Conservation (phyloP, 2,797 vertebrate species). For the Agapornis canus region DNA sequence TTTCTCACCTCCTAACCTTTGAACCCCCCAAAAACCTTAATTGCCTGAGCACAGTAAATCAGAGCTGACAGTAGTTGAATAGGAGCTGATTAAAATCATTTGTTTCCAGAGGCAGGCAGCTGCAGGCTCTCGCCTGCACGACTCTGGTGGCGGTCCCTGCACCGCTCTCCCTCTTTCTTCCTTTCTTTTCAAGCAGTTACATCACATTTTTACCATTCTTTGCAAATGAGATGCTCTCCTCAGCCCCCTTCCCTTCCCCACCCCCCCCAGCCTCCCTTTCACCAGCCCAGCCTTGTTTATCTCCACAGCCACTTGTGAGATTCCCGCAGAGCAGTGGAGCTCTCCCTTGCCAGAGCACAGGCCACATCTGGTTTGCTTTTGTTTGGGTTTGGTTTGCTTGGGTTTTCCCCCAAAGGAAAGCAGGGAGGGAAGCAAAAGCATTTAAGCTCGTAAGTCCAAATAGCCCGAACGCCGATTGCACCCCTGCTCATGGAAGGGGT, state of each 20-base stretch:
- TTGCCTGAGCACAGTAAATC: conserved; percentile 79
- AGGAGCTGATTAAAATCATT: conserved; percentile 81
- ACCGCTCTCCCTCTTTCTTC: conserved; percentile 57
- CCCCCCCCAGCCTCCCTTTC: not conserved
- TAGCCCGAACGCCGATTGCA: not conserved
- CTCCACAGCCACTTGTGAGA: not conserved
- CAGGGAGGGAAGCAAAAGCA: not conserved
- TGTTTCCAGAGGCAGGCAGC: conserved; percentile 76
- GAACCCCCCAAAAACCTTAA: conserved; percentile 69
- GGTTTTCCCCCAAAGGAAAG: not conserved
- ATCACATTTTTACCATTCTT: conserved; percentile 63
- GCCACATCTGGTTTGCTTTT: conserved; percentile 39
- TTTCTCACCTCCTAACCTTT: conserved; percentile 56
- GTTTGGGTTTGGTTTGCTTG: conserved; percentile 18
- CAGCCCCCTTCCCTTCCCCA: not conserved
- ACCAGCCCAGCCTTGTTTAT: conserved; percentile 33
- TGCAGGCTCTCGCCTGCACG: conserved; percentile 71
- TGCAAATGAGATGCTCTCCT: conserved; percentile 39
- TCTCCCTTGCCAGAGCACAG: not conserved
- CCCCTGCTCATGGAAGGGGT: not conserved
- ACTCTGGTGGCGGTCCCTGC: conserved; percentile 47
- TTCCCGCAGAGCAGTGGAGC: not conserved
- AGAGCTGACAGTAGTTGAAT: conserved; percentile 74
- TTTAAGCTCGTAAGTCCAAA: not conserved
- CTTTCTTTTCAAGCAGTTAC: conserved; percentile 54